Base-by-base conservation (phyloP, 2,113 vertebrate genomes). In the Hipposideros armiger region DNA sequence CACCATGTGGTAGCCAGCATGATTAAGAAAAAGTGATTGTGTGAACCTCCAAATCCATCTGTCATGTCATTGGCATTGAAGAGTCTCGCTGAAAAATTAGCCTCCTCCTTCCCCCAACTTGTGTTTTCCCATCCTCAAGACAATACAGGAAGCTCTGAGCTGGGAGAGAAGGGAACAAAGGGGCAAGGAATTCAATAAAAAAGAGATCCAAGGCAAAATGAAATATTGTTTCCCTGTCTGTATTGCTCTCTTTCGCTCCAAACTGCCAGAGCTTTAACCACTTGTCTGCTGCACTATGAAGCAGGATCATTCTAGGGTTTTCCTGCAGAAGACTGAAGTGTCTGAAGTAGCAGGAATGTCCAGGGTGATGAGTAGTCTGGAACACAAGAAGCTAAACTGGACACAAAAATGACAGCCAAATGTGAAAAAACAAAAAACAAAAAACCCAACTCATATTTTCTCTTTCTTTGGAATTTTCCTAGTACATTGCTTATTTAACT, bases 171-270 rank as follows among this genome's bases (percentile, higher is more conserved):
- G n/a, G 87, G 72, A 96, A 98, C 86, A 95, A 87, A 42, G 97
- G 90, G 97, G 52, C 93, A 95, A 67, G 36, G n/a, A 96, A 98
- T 98, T 97, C 83, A 98, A 96, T 95, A 97, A 96, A 90, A 89
- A 94, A 96, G 95, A 97, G 72, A 86, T 89, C 83, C 94, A 64
- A 89, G 93, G 95, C 92, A 94, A 97, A 97, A 97, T 96, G 97
- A 97, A 97, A 97, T 91, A 96, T 91, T 91, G 95, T 94, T 97
- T 96, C 94, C 78, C 84, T 91, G 87, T 87, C 94, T 96, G 78
- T 64, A 76, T 86, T 76, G 93, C 93, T 95, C 64, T 58, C 36
- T 45, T 85, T 84, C 81, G 94, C 67, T 91, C 56, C 77, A 85
- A 40, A 72, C 77, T 0, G 7, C 95, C 77, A 47, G 40, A 88